These are phyloP conservation scores for Hucho hucho DNA, from an alignment of 2,113 vertebrate species.

Conservation along the genomic window DNA sequence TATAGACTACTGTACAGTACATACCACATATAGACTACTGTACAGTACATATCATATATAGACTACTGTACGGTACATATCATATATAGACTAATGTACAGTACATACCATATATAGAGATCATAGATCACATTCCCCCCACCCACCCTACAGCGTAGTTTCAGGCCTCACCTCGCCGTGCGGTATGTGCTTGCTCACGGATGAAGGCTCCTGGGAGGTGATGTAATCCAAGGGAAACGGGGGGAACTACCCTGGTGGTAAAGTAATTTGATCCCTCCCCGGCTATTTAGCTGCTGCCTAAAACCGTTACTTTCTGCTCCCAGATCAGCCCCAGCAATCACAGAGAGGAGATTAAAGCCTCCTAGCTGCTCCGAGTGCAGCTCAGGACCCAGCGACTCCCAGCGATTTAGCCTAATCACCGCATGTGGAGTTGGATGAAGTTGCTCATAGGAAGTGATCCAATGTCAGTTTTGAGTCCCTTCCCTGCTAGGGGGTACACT, in stretches of 20 bases:
- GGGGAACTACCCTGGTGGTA: conserved; percentile 46
- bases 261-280: conserved; percentile 62
- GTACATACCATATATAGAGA: conserved; percentile 34
- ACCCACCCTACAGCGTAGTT: conserved; percentile 40
- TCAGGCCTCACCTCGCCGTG: conserved; percentile 48
- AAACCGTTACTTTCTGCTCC: conserved; percentile 51
- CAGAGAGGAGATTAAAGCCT: conserved; percentile 26
- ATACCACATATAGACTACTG: too few relatives aligned
- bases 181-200: conserved; percentile 69
- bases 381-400: too few relatives aligned
- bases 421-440: conserved; percentile 26
- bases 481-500: too few relatives aligned
- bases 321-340: conserved; percentile 26
- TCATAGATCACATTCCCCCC: conserved; percentile 44
- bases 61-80: too few relatives aligned
- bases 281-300: conserved; percentile 61
- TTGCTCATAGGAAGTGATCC: too few relatives aligned
- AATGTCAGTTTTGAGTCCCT: conserved; percentile 18
- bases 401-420: too few relatives aligned
- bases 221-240: conserved; percentile 67
- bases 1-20: too few relatives aligned
- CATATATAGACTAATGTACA: too few relatives aligned
- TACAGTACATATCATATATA: too few relatives aligned
- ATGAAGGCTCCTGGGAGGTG: conserved; percentile 60
- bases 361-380: too few relatives aligned